Evolutionary conservation across 1,140 invertebrate genomes (phyloP).

Genomic region (Phocides pigmalion): DNA sequence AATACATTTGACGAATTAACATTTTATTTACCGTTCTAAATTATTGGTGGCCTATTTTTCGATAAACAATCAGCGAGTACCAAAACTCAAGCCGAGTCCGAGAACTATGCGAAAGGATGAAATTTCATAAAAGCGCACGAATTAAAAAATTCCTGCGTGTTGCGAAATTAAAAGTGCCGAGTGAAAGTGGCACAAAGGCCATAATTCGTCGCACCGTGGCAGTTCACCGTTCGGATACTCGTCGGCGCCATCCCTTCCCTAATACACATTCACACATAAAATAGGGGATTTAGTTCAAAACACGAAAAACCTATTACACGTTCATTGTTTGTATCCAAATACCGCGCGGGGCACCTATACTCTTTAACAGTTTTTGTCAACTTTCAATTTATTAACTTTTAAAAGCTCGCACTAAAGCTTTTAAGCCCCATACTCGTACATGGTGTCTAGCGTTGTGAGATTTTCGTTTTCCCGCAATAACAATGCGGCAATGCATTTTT

Average conservation of each 20-base stretch:
- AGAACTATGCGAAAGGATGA: constrained; percentile 60
- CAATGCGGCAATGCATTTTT: constrained; percentile 6
- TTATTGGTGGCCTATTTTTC: constrained; percentile 35
- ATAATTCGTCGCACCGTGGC: constrained; percentile 75
- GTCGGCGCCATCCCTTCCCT: constrained; percentile 52
- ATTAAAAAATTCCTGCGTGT: constrained; percentile 72
- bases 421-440: constrained; percentile 54
- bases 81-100: constrained; percentile 44
- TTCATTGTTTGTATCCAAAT: constrained; percentile 71
- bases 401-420: constrained; percentile 67
- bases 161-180: constrained; percentile 72
- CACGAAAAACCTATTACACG: constrained; percentile 77
- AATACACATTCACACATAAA: constrained; percentile 52
- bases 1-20: too few relatives aligned
- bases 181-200: constrained; percentile 76
- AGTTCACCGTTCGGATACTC: constrained; percentile 52
- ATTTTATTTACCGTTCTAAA: neutral
- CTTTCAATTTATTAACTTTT: constrained; percentile 75
- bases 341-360: constrained; percentile 60
- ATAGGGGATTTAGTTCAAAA: constrained; percentile 68
- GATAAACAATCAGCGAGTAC: constrained; percentile 49
- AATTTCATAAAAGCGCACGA: constrained; percentile 70
- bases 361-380: constrained; percentile 67
- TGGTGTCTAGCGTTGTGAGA: constrained; percentile 14
- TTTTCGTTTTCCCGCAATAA: constrained; percentile 16